Evolutionary conservation across 2,797 vertebrate genomes (phyloP).

Genomic region (Pangasius sanitwongsei): DNA sequence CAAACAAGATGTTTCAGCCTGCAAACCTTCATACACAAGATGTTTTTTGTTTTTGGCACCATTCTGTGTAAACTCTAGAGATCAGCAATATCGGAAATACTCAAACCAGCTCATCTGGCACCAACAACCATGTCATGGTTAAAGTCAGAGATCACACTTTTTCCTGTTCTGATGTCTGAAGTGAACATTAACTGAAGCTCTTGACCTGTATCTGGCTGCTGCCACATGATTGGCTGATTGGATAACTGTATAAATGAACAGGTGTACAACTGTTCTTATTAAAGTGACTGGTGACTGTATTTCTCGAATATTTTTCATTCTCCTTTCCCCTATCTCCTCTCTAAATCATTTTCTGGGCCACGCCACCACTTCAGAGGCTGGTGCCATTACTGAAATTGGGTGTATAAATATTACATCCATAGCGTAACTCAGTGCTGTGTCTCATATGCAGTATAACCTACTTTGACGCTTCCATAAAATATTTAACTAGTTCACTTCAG

Average conservation of each 20-base stretch:
- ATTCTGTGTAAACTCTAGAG: neutral
- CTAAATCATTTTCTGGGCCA: constrained; percentile 26
- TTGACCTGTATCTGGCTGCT: neutral
- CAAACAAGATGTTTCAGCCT: neutral
- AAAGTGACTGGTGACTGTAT: neutral
- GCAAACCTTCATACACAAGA: neutral
- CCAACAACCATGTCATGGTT: neutral
- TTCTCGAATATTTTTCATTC: neutral
- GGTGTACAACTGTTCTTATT: neutral
- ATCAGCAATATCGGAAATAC: neutral
- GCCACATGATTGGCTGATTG: neutral
- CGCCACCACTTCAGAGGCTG: constrained; percentile 55
- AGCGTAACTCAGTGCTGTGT: constrained; percentile 41
- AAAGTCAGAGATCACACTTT: neutral
- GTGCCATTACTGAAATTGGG: constrained; percentile 47
- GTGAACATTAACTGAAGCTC: neutral
- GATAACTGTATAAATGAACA: neutral
- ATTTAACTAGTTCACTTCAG: constrained; percentile 63
- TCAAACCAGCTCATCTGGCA: neutral
- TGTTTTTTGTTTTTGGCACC: neutral
- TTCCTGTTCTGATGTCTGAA: neutral
- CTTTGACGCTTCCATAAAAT: constrained; percentile 66
- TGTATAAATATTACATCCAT: constrained; percentile 66
- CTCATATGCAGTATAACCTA: constrained; percentile 57
- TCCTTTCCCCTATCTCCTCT: neutral